Percentiles rank a stretch among this genome's conserved stretches.
These are phyloP conservation scores for Leptinotarsa undecemlineata DNA, from an alignment of 1,140 invertebrate genomes.

Conservation along the genomic window DNA sequence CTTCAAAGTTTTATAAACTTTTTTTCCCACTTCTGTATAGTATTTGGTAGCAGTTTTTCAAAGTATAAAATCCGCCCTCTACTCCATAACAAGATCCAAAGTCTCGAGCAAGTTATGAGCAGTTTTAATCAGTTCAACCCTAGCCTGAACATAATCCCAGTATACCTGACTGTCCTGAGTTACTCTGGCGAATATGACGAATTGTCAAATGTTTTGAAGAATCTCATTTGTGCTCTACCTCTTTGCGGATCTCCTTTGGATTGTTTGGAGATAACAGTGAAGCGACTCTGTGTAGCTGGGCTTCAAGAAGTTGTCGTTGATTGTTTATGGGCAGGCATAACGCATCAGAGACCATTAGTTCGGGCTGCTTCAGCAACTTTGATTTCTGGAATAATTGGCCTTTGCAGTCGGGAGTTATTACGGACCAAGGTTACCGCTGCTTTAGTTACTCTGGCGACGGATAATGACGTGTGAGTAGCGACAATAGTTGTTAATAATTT, in stretches of 20 bases:
- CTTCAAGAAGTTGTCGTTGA: slow-evolving; percentile 63
- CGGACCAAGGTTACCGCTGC: slow-evolving; percentile 68
- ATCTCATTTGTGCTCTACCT: slow-evolving; percentile 60
- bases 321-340: slow-evolving; percentile 72
- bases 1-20: slow-evolving; percentile 55
- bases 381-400: slow-evolving; percentile 63
- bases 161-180: slow-evolving; percentile 60
- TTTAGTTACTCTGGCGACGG: slow-evolving; percentile 71
- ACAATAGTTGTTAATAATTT: not conserved
- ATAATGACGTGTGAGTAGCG: slow-evolving; percentile 68
- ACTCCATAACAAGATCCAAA: slow-evolving; percentile 58
- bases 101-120: slow-evolving; percentile 53
- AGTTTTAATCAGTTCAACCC: slow-evolving; percentile 54
- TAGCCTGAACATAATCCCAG: slow-evolving; percentile 60
- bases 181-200: slow-evolving; percentile 54
- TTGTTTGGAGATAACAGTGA: slow-evolving; percentile 60
- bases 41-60: slow-evolving; percentile 59
- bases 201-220: slow-evolving; percentile 58
- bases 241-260: slow-evolving; percentile 60
- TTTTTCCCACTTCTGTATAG: slow-evolving; percentile 57
- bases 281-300: slow-evolving; percentile 55
- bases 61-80: slow-evolving; percentile 58
- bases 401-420: slow-evolving; percentile 63
- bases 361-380: slow-evolving; percentile 63
- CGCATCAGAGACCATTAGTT: slow-evolving; percentile 66